Base-by-base conservation (phyloP, 2,113 vertebrate species). In the Dendropsophus ebraccatus region DNA sequence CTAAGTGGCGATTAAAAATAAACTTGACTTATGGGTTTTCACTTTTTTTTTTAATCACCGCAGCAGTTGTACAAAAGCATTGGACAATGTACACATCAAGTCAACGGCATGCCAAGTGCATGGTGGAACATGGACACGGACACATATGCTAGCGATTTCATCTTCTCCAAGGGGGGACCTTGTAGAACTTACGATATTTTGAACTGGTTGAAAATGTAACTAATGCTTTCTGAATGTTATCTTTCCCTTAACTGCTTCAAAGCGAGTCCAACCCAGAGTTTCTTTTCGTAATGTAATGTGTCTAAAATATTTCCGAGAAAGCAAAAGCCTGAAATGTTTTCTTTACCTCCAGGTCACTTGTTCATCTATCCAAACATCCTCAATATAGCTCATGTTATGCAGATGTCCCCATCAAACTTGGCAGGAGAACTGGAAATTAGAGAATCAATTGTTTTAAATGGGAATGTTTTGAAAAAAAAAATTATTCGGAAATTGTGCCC, bases 11-110 rank as follows among this genome's bases (percentile, higher is more conserved):
- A 84, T 87, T 81, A 87, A 79, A 84, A 56, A 72, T 75, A 85
- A 87, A 62, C 41, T 62, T 54, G 45, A 73, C 77, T 13, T 73
- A 32, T 56, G 37, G 77, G 28, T 60, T 84, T 74, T 76, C 75
- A 41, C 0, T 25, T 72, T 80, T 74, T 62, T 65, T 84, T 85
- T 67, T 45, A 65, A 87, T 84, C 87, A 74, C 9, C 30, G 28
- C 21, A n/a, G n/a, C n/a, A 60, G 32, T 75, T 91, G 88, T 92
- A 90, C 90, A 91, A 70, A 92, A 90, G 91, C 91, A 90, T 93
- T 90, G 93, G 92, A 93, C 91, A 93, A 92, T 91, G 91, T 90
- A 92, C 90, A 93, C 92, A 93, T 93, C 92, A 88, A 79, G 88
- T 92, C 84, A 89, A 32, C 50, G 47, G 65, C 50, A 92, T 92